Evolutionary conservation across 2,888 invertebrate genomes (phyloP).

Genomic region (Bhutanitis thaidina): DNA sequence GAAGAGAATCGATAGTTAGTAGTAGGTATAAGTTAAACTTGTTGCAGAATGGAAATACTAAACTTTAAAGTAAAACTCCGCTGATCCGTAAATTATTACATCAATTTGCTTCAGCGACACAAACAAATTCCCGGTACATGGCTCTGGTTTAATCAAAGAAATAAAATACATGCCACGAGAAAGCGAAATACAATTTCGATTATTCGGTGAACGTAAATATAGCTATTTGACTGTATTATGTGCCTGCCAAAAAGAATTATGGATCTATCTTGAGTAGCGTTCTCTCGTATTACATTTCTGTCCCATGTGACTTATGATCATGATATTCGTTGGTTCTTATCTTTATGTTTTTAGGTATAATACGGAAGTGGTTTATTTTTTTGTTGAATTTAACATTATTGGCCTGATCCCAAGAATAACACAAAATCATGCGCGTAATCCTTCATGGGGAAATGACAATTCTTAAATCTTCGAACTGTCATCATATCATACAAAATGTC

Average conservation of each 20-base stretch:
- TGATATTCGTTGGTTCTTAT: slow-evolving; percentile 9
- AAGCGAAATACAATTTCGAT: slow-evolving; percentile 13
- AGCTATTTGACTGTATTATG: slow-evolving; percentile 18
- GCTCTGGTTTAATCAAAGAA: not conserved
- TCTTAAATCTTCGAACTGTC: too few relatives aligned
- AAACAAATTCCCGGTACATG: slow-evolving; percentile 2
- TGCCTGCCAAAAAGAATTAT: slow-evolving; percentile 17
- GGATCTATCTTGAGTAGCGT: slow-evolving; percentile 1
- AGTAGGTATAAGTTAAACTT: too few relatives aligned
- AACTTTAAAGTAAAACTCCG: not conserved
- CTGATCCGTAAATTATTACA: not conserved
- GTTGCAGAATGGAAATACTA: too few relatives aligned
- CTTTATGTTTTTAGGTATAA: not conserved
- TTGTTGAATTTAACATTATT: too few relatives aligned
- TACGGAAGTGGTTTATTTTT: too few relatives aligned
- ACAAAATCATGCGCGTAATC: too few relatives aligned
- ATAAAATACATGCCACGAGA: not conserved
- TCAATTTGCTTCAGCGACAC: not conserved
- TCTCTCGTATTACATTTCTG: slow-evolving; percentile 12
- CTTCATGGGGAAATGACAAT: too few relatives aligned
- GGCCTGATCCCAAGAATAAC: too few relatives aligned
- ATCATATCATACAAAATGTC: too few relatives aligned
- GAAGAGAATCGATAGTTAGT: too few relatives aligned
- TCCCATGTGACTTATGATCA: slow-evolving; percentile 9
- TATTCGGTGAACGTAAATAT: slow-evolving; percentile 16